Evolutionary conservation across 2,113 vertebrate genomes (phyloP).

Genomic region (Gavialis gangeticus): DNA sequence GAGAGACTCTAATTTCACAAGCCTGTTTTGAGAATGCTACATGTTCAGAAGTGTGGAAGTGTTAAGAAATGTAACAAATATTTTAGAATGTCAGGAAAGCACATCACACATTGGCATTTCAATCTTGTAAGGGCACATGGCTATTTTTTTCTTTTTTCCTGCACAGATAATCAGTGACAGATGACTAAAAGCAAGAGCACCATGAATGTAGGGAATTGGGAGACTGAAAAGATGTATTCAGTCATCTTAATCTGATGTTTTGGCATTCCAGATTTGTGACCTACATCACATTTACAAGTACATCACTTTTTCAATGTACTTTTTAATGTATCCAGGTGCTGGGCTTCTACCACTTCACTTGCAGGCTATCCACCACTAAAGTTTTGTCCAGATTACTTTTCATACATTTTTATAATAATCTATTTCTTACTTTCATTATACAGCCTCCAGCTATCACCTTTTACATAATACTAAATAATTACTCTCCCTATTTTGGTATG

Average conservation of each 20-base stretch:
- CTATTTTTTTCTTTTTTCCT: neutral
- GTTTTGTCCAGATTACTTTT: neutral
- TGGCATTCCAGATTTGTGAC: neutral
- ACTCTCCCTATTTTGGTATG: too few relatives aligned
- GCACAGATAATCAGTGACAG: constrained; percentile 48
- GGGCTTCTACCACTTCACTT: neutral
- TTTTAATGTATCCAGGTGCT: neutral
- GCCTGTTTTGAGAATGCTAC: neutral
- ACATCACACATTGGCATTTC: neutral
- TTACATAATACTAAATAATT: neutral
- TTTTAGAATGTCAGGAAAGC: neutral
- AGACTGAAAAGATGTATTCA: neutral
- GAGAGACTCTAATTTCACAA: neutral
- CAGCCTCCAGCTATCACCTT: neutral
- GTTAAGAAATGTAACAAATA: neutral
- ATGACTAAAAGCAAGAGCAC: constrained; percentile 24
- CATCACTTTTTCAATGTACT: neutral
- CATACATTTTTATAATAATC: neutral
- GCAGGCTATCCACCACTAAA: neutral
- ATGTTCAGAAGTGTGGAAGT: neutral
- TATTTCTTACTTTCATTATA: neutral
- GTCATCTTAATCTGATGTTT: neutral
- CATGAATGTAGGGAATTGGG: neutral
- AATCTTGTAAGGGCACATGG: neutral
- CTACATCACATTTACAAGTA: neutral